Evolutionary conservation across 2,113 vertebrate genomes (phyloP).

Genomic region (Passer domesticus): DNA sequence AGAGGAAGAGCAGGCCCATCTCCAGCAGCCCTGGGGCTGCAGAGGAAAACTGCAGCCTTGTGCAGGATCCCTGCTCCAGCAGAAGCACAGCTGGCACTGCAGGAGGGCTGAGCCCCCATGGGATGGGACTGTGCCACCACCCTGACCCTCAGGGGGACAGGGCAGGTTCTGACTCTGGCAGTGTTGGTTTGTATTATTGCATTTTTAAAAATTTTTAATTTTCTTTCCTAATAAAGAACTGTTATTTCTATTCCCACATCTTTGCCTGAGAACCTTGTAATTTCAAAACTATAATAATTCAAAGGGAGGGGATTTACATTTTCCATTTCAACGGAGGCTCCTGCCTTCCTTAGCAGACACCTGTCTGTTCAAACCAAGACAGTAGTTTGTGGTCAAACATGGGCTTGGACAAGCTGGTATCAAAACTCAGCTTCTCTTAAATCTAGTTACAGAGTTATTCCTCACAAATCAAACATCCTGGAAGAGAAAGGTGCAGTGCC

Average conservation of each 20-base stretch:
- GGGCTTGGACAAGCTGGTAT: neutral
- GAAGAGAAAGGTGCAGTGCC: neutral
- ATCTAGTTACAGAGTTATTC: neutral
- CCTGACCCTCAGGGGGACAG: neutral
- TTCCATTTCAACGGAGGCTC: neutral
- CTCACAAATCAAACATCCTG: neutral
- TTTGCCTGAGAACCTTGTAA: neutral
- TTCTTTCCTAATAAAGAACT: neutral
- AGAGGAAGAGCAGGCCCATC: too few relatives aligned
- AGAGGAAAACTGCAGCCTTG: too few relatives aligned
- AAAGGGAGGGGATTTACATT: neutral
- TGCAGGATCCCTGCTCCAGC: too few relatives aligned
- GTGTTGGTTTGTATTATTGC: too few relatives aligned
- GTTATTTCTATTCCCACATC: neutral
- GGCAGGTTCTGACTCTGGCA: accelerated
- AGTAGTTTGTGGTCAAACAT: neutral
- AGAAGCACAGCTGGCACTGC: too few relatives aligned
- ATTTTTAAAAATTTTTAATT: neutral
- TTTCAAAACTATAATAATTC: neutral
- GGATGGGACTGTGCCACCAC: too few relatives aligned
- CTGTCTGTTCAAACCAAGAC: neutral
- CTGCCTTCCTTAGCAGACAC: neutral
- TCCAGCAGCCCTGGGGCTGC: too few relatives aligned
- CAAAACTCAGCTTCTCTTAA: neutral
- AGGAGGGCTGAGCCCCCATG: too few relatives aligned